Evolutionary conservation across 2,113 vertebrate species (phyloP).

Genomic region (Piprites chloris): DNA sequence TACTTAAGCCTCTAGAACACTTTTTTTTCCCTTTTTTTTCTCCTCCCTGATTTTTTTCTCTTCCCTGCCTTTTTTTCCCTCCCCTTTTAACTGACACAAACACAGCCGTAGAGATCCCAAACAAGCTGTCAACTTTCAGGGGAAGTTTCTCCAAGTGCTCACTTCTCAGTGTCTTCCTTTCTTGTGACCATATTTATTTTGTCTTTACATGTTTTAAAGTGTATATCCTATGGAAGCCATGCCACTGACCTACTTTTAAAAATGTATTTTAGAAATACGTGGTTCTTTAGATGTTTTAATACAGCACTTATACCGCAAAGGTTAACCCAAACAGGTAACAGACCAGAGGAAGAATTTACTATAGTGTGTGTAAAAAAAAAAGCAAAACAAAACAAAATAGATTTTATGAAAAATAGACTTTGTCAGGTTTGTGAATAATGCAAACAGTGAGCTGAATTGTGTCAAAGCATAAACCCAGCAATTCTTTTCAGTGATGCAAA

Average conservation of each 20-base stretch:
- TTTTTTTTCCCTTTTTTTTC: background rate
- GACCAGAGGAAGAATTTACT: background rate
- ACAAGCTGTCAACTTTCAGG: background rate
- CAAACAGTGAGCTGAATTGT: background rate
- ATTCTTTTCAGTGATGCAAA: constrained; percentile 46
- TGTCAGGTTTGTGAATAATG: constrained; percentile 34
- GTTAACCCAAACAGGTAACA: background rate
- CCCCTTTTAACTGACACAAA: background rate
- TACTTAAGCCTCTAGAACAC: background rate
- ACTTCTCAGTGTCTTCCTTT: background rate
- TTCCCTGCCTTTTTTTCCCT: background rate
- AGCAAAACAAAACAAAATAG: background rate
- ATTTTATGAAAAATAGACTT: background rate
- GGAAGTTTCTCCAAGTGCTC: background rate
- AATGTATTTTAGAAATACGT: background rate
- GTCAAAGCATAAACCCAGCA: background rate
- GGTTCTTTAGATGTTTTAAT: background rate
- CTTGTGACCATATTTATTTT: background rate
- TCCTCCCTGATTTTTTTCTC: background rate
- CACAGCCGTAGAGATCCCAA: background rate
- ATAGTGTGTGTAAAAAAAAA: background rate
- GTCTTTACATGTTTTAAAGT: background rate
- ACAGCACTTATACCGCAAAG: background rate
- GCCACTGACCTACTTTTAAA: constrained; percentile 12
- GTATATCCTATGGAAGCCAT: background rate